Evolutionary conservation across 2,888 invertebrate genomes (phyloP), one percentile per base, ranked within the genome.

Genomic region (Melanotus villosus): DNA sequence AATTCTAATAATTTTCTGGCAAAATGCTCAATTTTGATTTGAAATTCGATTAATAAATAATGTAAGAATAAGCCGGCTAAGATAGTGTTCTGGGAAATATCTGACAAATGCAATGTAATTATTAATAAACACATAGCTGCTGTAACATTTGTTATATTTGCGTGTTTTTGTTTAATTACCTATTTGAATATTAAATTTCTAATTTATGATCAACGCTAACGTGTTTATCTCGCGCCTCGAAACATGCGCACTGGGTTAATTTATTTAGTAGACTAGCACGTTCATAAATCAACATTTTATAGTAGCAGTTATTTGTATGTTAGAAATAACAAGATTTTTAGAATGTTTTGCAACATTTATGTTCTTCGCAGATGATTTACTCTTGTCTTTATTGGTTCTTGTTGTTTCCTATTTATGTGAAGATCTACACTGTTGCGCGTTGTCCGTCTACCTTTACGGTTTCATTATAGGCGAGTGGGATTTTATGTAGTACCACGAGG

Each of bases 201-300:
- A 60, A 60, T 67, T 67, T 67, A 67, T 67, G 56, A 45, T 54
- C 60, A 16, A 67, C 21, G 26, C 21, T 56, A 60, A 67, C 54
- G 45, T 67, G 67, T 67, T 67, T 62, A 67, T 67, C 67, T 60
- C 60, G 38, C 52, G 23, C 59, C 52, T 60, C 14, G 21, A 60
- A 62, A 66, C 60, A 54, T 47, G 56, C 60, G 62, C 67, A 60
- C 14, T 67, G 30, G 45, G 67, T 62, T 60, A 68, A 68, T 68
- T 68, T 68, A 68, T 64, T 68, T 57, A 63, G 52, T 58, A 58
- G 64, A 57, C 63, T 47, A 50, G 21, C 43, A n/a, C 5, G 14
- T 19, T 12, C 19, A 64, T 68, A 68, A 68, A 68, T 68, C 68
- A 68, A 68, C 30, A 58, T 68, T 68, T 67, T 67, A 67, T 67